Evolutionary conservation across 2,888 invertebrate genomes (phyloP).

Genomic region (Melinopterus prodromus): DNA sequence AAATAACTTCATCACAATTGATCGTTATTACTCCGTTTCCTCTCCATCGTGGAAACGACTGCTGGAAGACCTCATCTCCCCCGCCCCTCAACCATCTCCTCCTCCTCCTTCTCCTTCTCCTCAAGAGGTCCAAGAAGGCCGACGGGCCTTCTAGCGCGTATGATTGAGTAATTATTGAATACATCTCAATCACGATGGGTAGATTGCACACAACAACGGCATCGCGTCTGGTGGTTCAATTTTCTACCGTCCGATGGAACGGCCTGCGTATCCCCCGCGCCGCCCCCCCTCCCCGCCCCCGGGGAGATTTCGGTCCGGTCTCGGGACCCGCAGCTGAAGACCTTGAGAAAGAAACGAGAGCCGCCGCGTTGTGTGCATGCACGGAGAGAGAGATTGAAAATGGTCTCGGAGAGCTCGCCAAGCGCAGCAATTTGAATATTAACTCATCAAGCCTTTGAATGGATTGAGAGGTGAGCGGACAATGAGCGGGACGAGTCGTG

Average conservation of each 20-base stretch:
- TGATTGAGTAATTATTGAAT: conserved; percentile 52
- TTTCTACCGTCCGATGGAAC: conserved; percentile 21
- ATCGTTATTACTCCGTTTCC: neutral
- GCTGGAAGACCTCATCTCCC: neutral
- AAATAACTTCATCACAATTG: neutral
- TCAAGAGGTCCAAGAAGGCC: neutral
- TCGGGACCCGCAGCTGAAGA: neutral
- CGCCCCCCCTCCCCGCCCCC: neutral
- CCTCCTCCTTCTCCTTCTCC: neutral
- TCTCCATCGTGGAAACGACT: neutral
- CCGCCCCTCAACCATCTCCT: neutral
- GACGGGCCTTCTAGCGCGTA: conserved; percentile 25
- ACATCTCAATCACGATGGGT: conserved; percentile 50
- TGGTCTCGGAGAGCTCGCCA: conserved; percentile 22
- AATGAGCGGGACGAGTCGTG: neutral
- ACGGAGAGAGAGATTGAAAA: neutral
- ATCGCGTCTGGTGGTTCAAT: conserved; percentile 33
- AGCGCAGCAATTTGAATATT: conserved; percentile 35
- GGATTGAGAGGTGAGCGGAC: neutral
- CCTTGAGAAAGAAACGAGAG: neutral
- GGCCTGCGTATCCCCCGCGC: neutral
- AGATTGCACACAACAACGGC: conserved; percentile 29
- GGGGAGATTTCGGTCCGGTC: conserved; percentile 4
- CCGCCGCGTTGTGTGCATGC: too few relatives aligned
- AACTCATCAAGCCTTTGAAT: conserved; percentile 34